Conservation (phyloP, 2,113 vertebrate genomes). For the Strix aluco region DNA sequence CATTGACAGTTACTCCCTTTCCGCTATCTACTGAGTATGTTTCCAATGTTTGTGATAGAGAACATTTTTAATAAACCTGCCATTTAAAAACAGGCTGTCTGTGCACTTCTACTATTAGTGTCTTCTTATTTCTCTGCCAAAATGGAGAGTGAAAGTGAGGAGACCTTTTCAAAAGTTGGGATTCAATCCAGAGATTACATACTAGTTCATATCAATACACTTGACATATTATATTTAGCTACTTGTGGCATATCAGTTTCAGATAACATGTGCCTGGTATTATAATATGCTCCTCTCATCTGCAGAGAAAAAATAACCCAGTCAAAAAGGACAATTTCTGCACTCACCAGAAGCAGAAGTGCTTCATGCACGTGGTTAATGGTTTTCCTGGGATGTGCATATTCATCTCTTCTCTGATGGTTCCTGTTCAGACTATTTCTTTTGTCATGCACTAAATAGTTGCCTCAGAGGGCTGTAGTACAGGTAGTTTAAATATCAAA, state of each 20-base stretch:
- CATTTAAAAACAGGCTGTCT: conserved; percentile 27
- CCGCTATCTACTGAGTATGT: not conserved
- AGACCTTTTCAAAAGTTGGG: not conserved
- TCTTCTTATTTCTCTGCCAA: not conserved
- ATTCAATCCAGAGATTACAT: not conserved
- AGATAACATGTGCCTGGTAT: not conserved
- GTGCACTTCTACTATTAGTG: not conserved
- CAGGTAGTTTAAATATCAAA: not conserved
- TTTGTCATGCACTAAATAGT: not conserved
- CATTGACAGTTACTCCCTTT: not conserved
- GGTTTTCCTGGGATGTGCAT: not conserved
- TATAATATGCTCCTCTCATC: not conserved
- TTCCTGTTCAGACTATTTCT: not conserved
- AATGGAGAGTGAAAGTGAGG: not conserved
- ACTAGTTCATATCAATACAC: not conserved
- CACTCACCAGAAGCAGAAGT: not conserved
- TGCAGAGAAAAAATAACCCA: not conserved
- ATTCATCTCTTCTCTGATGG: not conserved
- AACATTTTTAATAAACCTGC: conserved; percentile 69
- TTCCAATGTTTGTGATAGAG: conserved; percentile 54
- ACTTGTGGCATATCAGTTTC: not conserved
- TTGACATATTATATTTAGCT: not conserved
- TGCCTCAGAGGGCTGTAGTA: not conserved
- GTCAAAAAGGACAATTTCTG: not conserved
- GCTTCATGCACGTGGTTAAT: not conserved